phyloP scores from a whole-genome alignment of 2,888 invertebrate genomes.

The Pollenia angustigena region DNA sequence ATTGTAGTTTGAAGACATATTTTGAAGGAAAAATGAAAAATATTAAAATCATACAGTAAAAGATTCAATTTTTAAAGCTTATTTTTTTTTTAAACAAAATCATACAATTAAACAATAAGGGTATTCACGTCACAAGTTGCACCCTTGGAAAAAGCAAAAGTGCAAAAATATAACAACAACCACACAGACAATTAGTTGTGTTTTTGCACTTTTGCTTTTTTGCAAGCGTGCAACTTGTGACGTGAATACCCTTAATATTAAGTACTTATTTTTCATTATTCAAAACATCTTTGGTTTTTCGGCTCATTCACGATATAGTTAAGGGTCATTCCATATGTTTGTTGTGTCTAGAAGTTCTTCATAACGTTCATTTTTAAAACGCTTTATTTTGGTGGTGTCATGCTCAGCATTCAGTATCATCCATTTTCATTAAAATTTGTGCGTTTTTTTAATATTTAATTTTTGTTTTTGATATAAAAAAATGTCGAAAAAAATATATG shows the following conservation, averaged over 20 bases:
- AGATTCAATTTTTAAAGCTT: slow-evolving; percentile 40
- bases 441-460: slow-evolving; percentile 61
- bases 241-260: too few relatives aligned
- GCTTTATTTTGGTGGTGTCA: slow-evolving; percentile 67
- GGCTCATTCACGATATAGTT: slow-evolving; percentile 3
- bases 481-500: background rate
- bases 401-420: slow-evolving; percentile 63
- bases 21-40: slow-evolving; percentile 52
- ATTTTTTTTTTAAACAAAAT: slow-evolving; percentile 4
- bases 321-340: slow-evolving; percentile 12
- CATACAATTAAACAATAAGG: background rate
- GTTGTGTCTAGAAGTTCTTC: slow-evolving; percentile 14
- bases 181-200: too few relatives aligned
- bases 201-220: too few relatives aligned
- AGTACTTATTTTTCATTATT: background rate
- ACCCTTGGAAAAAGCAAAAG: too few relatives aligned
- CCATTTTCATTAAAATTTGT: slow-evolving; percentile 8
- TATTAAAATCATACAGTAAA: slow-evolving; percentile 50
- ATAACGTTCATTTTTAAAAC: slow-evolving; percentile 17
- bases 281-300: slow-evolving; percentile 27
- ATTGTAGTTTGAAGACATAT: slow-evolving; percentile 59
- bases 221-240: too few relatives aligned
- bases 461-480: background rate
- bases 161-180: too few relatives aligned
- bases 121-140: too few relatives aligned